phyloP scores from a whole-genome alignment of 1,140 invertebrate genomes.

The Zaprionus vittiger region DNA sequence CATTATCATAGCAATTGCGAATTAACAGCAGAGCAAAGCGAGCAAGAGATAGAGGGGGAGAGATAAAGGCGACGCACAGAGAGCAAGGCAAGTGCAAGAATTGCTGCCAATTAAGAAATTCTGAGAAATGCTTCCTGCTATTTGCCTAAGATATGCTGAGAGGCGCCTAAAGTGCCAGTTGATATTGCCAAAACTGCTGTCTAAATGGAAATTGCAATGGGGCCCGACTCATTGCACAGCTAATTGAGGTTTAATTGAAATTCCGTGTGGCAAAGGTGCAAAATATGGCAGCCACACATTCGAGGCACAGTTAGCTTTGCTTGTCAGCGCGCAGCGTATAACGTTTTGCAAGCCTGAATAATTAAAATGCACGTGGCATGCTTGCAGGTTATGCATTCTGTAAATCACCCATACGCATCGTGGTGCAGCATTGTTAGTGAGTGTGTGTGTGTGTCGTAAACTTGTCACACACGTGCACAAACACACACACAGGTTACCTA shows the following conservation, averaged over 20 bases:
- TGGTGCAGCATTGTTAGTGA: constrained; percentile 11
- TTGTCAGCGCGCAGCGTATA: not conserved
- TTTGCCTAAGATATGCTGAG: not conserved
- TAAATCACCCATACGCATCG: constrained; percentile 31
- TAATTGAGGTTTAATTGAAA: constrained; percentile 69
- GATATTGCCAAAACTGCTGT: not conserved
- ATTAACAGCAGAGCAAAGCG: not conserved
- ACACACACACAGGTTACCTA: constrained; percentile 43
- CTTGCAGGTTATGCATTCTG: constrained; percentile 35
- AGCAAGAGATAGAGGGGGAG: not conserved
- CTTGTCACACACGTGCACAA: constrained; percentile 36
- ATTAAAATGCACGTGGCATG: constrained; percentile 39
- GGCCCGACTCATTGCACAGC: constrained; percentile 29
- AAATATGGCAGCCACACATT: constrained; percentile 19
- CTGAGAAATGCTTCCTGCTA: not conserved
- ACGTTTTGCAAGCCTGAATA: constrained; percentile 43
- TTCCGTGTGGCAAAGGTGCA: constrained; percentile 33
- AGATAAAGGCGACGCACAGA: too few relatives aligned
- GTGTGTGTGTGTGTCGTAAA: constrained; percentile 29
- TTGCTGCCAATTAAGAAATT: not conserved
- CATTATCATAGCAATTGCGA: constrained; percentile 16
- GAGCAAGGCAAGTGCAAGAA: not conserved
- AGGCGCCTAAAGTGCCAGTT: not conserved
- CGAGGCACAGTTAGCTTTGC: constrained; percentile 7
- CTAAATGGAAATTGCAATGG: constrained; percentile 3